Evolutionary conservation across 92 coral and sea anemone species (phyloP), one percentile per base, ranked within the genome.

Genomic region (Scolanthus callimorphus): DNA sequence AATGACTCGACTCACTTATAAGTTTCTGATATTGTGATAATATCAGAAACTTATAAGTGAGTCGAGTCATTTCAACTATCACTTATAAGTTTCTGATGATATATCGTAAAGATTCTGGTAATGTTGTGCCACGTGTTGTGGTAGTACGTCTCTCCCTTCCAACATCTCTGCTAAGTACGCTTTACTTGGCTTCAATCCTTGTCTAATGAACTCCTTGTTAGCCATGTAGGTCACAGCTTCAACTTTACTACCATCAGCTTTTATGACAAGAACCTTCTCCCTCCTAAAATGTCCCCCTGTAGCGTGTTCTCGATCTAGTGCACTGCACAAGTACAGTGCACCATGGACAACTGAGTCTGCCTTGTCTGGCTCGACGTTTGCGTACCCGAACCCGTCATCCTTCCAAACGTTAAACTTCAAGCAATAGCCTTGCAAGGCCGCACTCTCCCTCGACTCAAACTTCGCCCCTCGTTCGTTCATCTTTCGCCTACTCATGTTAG

Each of bases 381-480:
- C 78, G 31, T 67, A 74, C 1, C 62, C 87, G 45, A 31, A 67
- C 1, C 87, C 87, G 48, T 81, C 83, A 29, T 56, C 49, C 19
- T 73, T 67, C 71, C 87, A 63, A 29, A 38, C 57, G 51, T 57
- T 55, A 48, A 81, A 81, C 12, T 44, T 62, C 0, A 81, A 61
- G 13, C 78, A 69, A 63, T 45, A 75, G 11, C 77, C 75, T 2
- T 59, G 61, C 19, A 81, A 71, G 21, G 41, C 37, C 20, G 77
- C 87, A 3, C 78, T 23, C 51, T 81, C 87, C 12, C 87, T 82
- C 0, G 57, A 27, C 3, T 31, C 21, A 13, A 74, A 81, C 3
- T 64, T 59, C 11, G 83, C 87, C 9, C 77, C 87, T 20, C 87
- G 70, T 51, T 66, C 75, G 13, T 29, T 27, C 83, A 74, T 81